Evolutionary conservation across 2,113 vertebrate genomes (phyloP), one percentile per base, ranked within the genome.

Genomic region (Bucco capensis): DNA sequence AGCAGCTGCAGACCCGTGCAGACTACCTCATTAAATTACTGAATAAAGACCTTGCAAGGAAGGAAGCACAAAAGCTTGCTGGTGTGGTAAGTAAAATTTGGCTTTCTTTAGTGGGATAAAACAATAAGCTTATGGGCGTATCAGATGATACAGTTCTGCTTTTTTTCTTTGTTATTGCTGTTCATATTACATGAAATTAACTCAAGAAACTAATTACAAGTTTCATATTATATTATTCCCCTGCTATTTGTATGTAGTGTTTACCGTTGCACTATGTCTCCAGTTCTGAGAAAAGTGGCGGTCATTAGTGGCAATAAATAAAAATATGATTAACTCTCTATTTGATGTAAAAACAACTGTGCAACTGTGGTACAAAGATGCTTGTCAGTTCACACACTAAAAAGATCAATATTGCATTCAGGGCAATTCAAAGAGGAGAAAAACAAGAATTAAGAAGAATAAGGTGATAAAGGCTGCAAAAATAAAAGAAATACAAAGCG

Each of bases 1-100:
- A 99, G 92, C 99, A 99, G 94, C 97, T 99, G 50, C 99, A 99
- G 97, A 99, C 99, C 28, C 98, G 99, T 97, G 99, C 99, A 70
- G 99, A 99, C 98, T 99, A 99, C 98, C 99, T 99, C 99, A 99
- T 99, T 97, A 99, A 99, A 97, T 97, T 99, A 95, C 98, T 99
- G 60, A 99, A 98, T 97, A 99, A 98, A 96, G 99, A 99, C 92
- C 97, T 99, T 94, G 98, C 98, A 88, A 99, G 98, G 88, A 99
- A 98, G 86, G 99, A 99, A 97, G 98, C 98, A 60, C 98, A 98
- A 96, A 98, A 98, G 80, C 98, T 98, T 95, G 97, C 98, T 72
- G 98, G 98, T 73, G 97, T 95, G 47, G 99, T 99, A 97, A 98
- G 99, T 98, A 79, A 56, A 94, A 86, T 77, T 47, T 62, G 13